Base-by-base conservation (phyloP, 1,140 invertebrate species). In the Plectrocnemia conspersa region DNA sequence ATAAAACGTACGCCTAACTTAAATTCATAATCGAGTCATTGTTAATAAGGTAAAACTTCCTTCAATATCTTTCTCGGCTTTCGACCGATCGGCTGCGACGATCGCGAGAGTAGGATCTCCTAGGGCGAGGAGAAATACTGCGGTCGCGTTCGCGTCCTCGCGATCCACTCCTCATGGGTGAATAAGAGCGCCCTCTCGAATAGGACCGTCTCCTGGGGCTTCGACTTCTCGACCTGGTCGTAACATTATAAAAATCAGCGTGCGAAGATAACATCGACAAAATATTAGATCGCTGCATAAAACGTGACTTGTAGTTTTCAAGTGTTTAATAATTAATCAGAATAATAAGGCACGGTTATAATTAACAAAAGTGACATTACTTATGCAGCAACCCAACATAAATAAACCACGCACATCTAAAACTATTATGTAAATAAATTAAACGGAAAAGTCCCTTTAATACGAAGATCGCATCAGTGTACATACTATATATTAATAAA, bases 11-110 rank as follows among this genome's bases (percentile, higher is more conserved):
- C 6, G 27, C 27, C 27, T 29, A 7, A n/a, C n/a, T 29, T 29
- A 29, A 29, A n/a, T n/a, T 29, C n/a, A 7, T 29, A 7, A 29
- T n/a, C 6, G n/a, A 7, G 27, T 7, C 27, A 29, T 29, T 7
- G n/a, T 29, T 29, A 29, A 7, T 29, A 29, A 29, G n/a, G n/a
- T n/a, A n/a, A n/a, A 40, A 40, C 9, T 19, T 5, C 5, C 9
- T 27, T 50, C 18, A 50, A 38, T 50, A 50, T 50, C 47, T 36
- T 38, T 50, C 47, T 24, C 47, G 15, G 35, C 47, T 50, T 21
- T 50, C 47, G n/a, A 32, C 33, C 5, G 47, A 50, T n/a, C 47
- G 47, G 47, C 47, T 50, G n/a, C 47, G 33, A 13, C 47, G 47
- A 25, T 50, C 47, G 2, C 47, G 32, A 3, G 47, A 50, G 15